Evolutionary conservation across 2,797 vertebrate genomes (phyloP), one percentile per base, ranked within the genome.

Genomic region (Anas georgica): DNA sequence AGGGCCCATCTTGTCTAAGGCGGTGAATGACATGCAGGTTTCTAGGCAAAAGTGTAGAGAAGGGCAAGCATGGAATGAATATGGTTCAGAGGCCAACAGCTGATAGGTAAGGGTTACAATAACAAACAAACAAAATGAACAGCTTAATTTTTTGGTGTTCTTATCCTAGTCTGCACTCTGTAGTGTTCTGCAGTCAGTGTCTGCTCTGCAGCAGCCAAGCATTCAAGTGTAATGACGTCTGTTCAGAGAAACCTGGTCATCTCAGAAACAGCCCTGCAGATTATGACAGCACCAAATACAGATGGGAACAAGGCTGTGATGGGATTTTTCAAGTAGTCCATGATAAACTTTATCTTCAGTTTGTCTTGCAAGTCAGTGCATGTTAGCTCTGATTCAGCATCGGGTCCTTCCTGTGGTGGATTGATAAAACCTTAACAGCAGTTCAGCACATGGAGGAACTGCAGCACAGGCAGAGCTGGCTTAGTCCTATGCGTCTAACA

Each of bases 151-250:
- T 56, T 9, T 1, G 3, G 18, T 11, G 25, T 18, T 41, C 33
- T 73, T 10, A 2, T 3, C 23, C 58, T 33, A 25, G 58, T n/a
- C 55, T 6, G 55, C 20, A 33, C 55, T 17, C 20, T 22, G 31
- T 12, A 22, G 55, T 22, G 20, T 33, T 35, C 33, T 25, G 58
- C 58, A 11, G 22, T 3, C 50, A 17, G 31, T 8, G 12, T 10
- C 35, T 26, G 26, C 59, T 56, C 59, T 21, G 43, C 35, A 35
- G 68, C 76, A 28, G 52, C 41, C 17, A 6, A 26, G 43, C 31
- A 2, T 48, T 41, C 10, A 3, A 6, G 22, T 12, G 4, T 18
- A 8, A 15, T 20, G 25, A 33, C 17, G 50, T 6, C 5, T 4
- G 10, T 28, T 41, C 50, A 48, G 29, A 29, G 39, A 46, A 77